These are phyloP conservation scores for Daubentonia madagascariensis DNA, from an alignment of 2,113 vertebrate species.

Conservation along the genomic window DNA sequence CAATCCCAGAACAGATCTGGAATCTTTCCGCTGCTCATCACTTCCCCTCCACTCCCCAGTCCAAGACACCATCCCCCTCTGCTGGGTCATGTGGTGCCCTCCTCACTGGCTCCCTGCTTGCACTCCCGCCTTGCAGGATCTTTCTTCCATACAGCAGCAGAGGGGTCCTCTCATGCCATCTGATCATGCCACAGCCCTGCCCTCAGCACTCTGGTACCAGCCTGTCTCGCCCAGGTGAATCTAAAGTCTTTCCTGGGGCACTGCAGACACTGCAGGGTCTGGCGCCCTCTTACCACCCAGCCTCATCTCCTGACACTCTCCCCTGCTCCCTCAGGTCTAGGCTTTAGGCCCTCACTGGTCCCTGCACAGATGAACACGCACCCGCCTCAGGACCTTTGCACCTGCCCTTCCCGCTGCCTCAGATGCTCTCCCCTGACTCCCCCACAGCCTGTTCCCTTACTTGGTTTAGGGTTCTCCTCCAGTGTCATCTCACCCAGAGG, in stretches of 20 bases:
- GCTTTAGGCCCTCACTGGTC: background rate
- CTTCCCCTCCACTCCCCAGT: background rate
- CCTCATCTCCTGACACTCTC: background rate
- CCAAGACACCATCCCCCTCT: background rate
- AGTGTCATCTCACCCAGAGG: background rate
- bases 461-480: background rate
- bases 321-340: background rate
- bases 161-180: background rate
- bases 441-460: background rate
- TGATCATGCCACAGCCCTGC: background rate
- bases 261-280: background rate
- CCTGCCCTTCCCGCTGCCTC: background rate
- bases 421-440: background rate
- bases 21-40: background rate
- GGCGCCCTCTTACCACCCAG: background rate
- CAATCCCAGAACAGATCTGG: background rate
- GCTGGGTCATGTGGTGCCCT: background rate
- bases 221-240: no score
- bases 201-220: background rate
- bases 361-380: background rate
- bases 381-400: background rate
- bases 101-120: background rate
- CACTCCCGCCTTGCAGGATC: background rate
- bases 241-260: background rate
- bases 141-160: background rate